These are phyloP conservation scores for Perca fluviatilis DNA, from an alignment of 2,113 vertebrate species.

Conservation along the genomic window DNA sequence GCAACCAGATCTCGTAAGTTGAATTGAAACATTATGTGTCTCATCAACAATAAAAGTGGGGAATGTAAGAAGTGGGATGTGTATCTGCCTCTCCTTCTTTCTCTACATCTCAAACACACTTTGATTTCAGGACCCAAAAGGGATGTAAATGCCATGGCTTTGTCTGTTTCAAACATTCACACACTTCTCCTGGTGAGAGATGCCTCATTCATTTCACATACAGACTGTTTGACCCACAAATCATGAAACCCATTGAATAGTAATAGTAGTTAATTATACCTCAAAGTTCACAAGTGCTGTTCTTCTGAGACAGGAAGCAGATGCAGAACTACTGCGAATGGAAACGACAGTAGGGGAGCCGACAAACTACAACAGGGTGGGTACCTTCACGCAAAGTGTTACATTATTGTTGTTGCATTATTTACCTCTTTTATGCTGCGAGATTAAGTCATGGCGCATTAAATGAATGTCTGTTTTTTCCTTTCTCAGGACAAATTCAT, in stretches of 20 bases:
- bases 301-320: slow-evolving; percentile 50
- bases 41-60: background rate
- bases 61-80: background rate
- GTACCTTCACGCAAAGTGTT: background rate
- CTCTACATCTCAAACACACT: background rate
- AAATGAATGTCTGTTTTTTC: background rate
- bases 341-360: slow-evolving; percentile 47
- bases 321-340: background rate
- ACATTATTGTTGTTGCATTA: background rate
- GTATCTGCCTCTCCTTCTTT: slow-evolving; percentile 13
- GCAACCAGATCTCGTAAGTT: slow-evolving; percentile 58
- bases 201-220: background rate
- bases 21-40: background rate
- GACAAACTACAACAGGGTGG: slow-evolving; percentile 39
- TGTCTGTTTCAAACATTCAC: rapidly evolving
- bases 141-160: rapidly evolving
- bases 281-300: slow-evolving; percentile 8
- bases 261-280: background rate
- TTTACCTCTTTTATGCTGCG: background rate
- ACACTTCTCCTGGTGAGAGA: slow-evolving; percentile 31
- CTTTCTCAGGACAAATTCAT: slow-evolving; percentile 56
- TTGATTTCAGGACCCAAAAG: slow-evolving; percentile 65
- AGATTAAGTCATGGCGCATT: background rate
- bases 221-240: background rate
- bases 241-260: background rate